Evolutionary conservation across 2,113 vertebrate species (phyloP).

Genomic region (Catagonus wagneri): DNA sequence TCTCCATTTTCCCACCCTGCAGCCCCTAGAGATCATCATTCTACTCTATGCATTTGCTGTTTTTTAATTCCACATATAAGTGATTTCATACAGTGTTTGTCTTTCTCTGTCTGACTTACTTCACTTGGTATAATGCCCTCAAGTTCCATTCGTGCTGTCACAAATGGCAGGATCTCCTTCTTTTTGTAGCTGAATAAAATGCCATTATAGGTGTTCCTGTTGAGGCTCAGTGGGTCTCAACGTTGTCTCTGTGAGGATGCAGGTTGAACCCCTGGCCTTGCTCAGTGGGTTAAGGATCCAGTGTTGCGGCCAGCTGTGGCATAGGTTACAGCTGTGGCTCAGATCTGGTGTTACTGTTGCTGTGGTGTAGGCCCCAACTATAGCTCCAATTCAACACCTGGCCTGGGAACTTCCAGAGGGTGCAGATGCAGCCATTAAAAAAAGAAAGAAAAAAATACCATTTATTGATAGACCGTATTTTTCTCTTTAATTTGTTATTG

Average conservation of each 20-base stretch:
- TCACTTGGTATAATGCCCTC: background rate
- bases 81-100: background rate
- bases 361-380: too few relatives aligned
- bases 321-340: too few relatives aligned
- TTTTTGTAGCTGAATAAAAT: background rate
- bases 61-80: background rate
- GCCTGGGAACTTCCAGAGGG: too few relatives aligned
- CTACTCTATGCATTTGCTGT: background rate
- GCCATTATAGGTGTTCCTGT: background rate
- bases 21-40: background rate
- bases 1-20: background rate
- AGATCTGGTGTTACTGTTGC: too few relatives aligned
- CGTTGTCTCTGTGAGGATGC: too few relatives aligned
- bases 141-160: background rate
- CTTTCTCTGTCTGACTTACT: background rate
- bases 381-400: too few relatives aligned
- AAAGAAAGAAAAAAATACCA: background rate
- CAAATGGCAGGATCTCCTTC: background rate
- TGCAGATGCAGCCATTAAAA: too few relatives aligned
- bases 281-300: too few relatives aligned
- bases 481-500: background rate
- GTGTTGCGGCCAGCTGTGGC: too few relatives aligned
- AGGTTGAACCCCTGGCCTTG: too few relatives aligned
- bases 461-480: background rate
- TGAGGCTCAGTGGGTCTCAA: too few relatives aligned